These are phyloP conservation scores for Anoura caudifer DNA, from an alignment of 2,113 vertebrate species.

Conservation along the genomic window DNA sequence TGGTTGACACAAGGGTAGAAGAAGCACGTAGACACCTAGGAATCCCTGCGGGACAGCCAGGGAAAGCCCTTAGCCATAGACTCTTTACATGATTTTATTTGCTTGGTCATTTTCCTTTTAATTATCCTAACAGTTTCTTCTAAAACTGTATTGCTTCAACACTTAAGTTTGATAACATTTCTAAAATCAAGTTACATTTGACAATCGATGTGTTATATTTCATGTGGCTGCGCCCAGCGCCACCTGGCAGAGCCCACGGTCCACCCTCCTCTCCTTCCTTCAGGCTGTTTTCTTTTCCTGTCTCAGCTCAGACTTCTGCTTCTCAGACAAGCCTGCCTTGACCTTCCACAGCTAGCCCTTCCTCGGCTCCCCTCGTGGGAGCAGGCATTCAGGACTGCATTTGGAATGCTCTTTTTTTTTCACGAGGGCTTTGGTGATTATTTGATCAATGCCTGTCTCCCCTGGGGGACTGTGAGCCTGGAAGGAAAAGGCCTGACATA, in stretches of 20 bases:
- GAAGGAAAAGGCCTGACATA: not conserved
- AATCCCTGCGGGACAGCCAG: not conserved
- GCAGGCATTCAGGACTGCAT: not conserved
- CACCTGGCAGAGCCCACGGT: too few species aligned
- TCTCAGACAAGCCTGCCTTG: not conserved
- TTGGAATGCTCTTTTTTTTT: too few species aligned
- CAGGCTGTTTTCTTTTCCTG: not conserved
- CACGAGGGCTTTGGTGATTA: not conserved
- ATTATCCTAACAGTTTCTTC: not conserved
- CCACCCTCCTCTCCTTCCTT: not conserved
- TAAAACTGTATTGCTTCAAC: not conserved
- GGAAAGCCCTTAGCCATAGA: not conserved
- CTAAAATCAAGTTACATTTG: not conserved
- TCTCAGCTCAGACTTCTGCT: not conserved
- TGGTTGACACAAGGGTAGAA: not conserved
- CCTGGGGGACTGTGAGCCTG: not conserved
- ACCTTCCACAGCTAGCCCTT: too few species aligned
- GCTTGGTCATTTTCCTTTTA: not conserved
- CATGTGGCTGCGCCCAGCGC: not conserved
- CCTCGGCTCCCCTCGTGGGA: rapidly evolving
- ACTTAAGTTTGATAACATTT: not conserved
- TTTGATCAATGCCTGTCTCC: not conserved
- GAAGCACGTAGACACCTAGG: not conserved
- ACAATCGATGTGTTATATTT: not conserved
- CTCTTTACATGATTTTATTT: not conserved